phyloP scores from a whole-genome alignment of 2,888 invertebrate species.

The Erebia epiphron region DNA sequence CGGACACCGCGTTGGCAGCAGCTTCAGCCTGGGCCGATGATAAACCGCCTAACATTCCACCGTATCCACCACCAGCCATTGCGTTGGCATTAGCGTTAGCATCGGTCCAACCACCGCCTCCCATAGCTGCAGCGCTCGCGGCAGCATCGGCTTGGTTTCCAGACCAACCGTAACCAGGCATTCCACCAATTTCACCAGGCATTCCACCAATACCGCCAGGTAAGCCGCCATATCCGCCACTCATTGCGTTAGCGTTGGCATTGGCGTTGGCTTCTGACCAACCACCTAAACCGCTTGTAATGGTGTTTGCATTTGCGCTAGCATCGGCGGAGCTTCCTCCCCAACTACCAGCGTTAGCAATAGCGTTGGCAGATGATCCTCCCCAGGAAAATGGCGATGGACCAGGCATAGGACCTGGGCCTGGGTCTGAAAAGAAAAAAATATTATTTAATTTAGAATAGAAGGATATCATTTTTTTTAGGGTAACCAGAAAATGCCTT shows the following conservation, averaged over 20 bases:
- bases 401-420: too few relatives aligned
- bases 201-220: slow-evolving; percentile 25
- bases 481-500: too few relatives aligned
- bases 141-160: slow-evolving; percentile 38
- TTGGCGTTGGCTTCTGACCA: slow-evolving; percentile 25
- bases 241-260: slow-evolving; percentile 38
- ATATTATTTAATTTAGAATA: neutral
- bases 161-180: slow-evolving; percentile 28
- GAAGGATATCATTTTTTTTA: too few relatives aligned
- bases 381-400: slow-evolving; percentile 4
- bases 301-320: slow-evolving; percentile 39
- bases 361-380: slow-evolving; percentile 34
- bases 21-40: too few relatives aligned
- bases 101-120: too few relatives aligned
- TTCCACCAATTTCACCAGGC: slow-evolving; percentile 29
- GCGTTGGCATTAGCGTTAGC: slow-evolving; percentile 22
- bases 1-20: too few relatives aligned
- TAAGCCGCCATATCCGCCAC: slow-evolving; percentile 29
- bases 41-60: too few relatives aligned
- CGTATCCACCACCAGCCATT: neutral
- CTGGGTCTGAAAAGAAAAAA: neutral
- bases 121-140: slow-evolving; percentile 19
- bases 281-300: slow-evolving; percentile 27
- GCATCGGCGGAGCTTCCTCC: slow-evolving; percentile 35
- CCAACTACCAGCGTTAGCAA: slow-evolving; percentile 27